phyloP scores from a whole-genome alignment of 2,888 invertebrate species.

The Leistus spinibarbis region DNA sequence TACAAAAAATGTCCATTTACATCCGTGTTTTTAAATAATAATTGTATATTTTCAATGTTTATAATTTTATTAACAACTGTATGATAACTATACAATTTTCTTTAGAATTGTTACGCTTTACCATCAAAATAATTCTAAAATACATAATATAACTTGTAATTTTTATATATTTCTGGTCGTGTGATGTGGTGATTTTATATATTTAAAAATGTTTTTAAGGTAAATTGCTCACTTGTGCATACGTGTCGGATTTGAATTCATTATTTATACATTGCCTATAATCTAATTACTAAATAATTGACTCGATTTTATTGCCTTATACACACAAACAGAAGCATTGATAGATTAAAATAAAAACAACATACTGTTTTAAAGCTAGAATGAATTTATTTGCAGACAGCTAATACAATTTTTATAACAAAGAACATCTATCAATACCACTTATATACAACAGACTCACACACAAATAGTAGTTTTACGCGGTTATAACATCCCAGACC shows the following conservation, averaged over 20 bases:
- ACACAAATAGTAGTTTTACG: slow-evolving; percentile 11
- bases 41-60: slow-evolving; percentile 11
- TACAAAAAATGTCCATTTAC: slow-evolving; percentile 30
- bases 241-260: slow-evolving; percentile 20
- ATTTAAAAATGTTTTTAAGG: slow-evolving; percentile 10
- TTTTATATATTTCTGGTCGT: slow-evolving; percentile 22
- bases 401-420: slow-evolving; percentile 33
- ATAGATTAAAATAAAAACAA: slow-evolving; percentile 24
- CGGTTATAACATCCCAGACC: slow-evolving; percentile 11
- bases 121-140: slow-evolving; percentile 28
- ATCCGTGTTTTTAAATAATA: slow-evolving; percentile 21
- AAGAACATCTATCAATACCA: slow-evolving; percentile 38
- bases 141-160: slow-evolving; percentile 19
- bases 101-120: slow-evolving; percentile 38
- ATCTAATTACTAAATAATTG: slow-evolving; percentile 18
- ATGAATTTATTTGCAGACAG: slow-evolving; percentile 36
- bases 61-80: slow-evolving; percentile 28
- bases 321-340: slow-evolving; percentile 36
- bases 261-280: slow-evolving; percentile 3
- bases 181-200: slow-evolving; percentile 12
- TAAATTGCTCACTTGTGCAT: slow-evolving; percentile 19
- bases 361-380: slow-evolving; percentile 24
- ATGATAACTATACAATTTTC: slow-evolving; percentile 28
- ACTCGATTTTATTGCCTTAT: slow-evolving; percentile 30
- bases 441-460: too few species aligned